A percentile compares a stretch with the other conserved stretches of the same genome.
Conservation (phyloP, 2,113 vertebrate species). For the Zosterops pallidus region DNA sequence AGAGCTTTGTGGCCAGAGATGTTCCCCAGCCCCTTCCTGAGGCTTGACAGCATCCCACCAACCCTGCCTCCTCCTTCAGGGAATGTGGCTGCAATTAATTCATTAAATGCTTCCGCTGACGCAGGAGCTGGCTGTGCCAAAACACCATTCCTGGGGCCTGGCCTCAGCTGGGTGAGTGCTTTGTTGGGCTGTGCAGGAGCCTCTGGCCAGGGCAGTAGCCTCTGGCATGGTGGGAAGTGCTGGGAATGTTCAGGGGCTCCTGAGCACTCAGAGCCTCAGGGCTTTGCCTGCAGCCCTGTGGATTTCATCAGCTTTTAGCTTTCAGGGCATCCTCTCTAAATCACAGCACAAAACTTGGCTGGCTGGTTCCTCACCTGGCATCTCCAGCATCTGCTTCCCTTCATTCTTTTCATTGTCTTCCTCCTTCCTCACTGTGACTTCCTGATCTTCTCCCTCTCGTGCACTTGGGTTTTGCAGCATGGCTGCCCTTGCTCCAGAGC, state of each 20-base stretch:
- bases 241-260: not conserved
- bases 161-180: not conserved
- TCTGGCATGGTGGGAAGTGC: not conserved
- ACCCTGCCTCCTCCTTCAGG: not conserved
- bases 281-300: not conserved
- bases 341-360: rapidly evolving
- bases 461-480: not conserved
- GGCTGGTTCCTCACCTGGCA: not conserved
- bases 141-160: not conserved
- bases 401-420: not conserved
- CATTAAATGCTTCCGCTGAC: conserved; percentile 11
- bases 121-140: not conserved
- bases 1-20: not conserved
- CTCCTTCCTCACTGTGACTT: not conserved
- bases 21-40: not conserved
- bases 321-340: not conserved
- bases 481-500: not conserved
- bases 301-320: not conserved
- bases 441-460: not conserved
- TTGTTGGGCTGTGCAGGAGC: not conserved
- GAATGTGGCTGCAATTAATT: conserved; percentile 31
- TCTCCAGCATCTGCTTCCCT: not conserved
- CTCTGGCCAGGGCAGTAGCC: not conserved
- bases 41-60: not conserved
- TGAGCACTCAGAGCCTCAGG: not conserved